phyloP scores from a whole-genome alignment of 2,888 invertebrate genomes.

The Adelognathus sp. region DNA sequence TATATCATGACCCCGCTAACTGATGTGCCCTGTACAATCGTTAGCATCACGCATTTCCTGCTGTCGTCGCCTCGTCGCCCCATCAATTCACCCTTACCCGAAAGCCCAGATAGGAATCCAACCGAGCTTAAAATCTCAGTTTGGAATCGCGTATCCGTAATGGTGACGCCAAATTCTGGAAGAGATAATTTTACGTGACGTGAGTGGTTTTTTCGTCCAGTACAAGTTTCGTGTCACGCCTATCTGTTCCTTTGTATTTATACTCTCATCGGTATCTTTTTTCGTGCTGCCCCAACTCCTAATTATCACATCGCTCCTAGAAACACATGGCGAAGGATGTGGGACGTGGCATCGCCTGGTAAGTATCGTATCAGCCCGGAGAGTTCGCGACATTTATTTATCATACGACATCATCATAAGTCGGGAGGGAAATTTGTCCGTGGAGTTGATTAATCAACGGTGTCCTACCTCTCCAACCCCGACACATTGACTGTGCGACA shows the following conservation, averaged over 20 bases:
- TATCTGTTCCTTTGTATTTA: neutral
- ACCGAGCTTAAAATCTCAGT: constrained; percentile 15
- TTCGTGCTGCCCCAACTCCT: neutral
- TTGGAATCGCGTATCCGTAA: constrained; percentile 5
- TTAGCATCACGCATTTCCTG: constrained; percentile 27
- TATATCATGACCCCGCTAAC: neutral
- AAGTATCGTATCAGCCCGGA: neutral
- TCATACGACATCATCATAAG: neutral
- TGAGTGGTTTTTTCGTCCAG: neutral
- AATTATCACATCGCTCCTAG: neutral
- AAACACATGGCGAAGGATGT: neutral
- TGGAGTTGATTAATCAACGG: constrained; percentile 20
- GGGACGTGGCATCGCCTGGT: neutral
- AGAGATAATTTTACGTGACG: constrained; percentile 16
- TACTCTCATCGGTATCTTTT: constrained; percentile 1
- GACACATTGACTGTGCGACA: neutral
- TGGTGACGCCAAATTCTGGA: neutral
- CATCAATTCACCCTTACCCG: constrained; percentile 31
- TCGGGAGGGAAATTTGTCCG: constrained; percentile 6
- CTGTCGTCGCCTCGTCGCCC: constrained; percentile 36
- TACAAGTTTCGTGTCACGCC: constrained; percentile 16
- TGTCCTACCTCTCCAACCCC: neutral
- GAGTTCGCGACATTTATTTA: neutral
- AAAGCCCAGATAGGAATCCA: neutral
- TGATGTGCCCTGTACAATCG: neutral